Base-by-base conservation (phyloP, 2,888 invertebrate species). In the Busseola fusca region DNA sequence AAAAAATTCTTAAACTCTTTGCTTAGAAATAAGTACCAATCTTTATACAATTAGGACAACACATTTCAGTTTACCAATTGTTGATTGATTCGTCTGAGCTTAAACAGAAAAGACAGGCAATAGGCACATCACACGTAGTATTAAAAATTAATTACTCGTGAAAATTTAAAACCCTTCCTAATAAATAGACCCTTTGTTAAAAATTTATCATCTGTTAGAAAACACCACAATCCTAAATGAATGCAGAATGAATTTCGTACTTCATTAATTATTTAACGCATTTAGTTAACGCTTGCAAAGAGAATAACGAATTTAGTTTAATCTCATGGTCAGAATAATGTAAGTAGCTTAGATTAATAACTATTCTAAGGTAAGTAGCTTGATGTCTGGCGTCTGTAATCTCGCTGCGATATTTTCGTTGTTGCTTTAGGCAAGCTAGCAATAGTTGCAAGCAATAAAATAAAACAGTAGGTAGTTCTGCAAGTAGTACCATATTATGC, bases 161-260 rank as follows among this genome's bases (percentile, higher is more conserved):
- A 30, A 21, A 30, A 30, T 57, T 57, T 12, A 30, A 30, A 57
- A 57, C 7, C 21, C 3, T 34, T 34, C 34, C 6, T 34, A 3
- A 5, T 34, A 30, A 1, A 30, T 34, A 58, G 34, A 34, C 30
- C 14, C 30, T 14, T 3, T 7, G 12, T 6, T 57, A 30, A 21
- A 12, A 34, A 14, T 58, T 1, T 58, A 34, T 14, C 30, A 14
- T 0, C 3, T n/a, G 30, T 34, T 58, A n/a, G 7, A n/a, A 58
- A n/a, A 30, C 6, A 34, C 30, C 21, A 37, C 48, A 34, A 42
- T 54, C 10, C 30, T 25, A 42, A 45, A 64, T 63, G 18, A 64
- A 42, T 42, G 25, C 16, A 12, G 16, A 56, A 45, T 21, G 45
- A 65, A 56, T 69, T 67, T 65, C 25, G 34, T 45, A 34, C 56